Percentiles rank a stretch among this genome's conserved stretches.
Conservation (phyloP, 2,797 vertebrate genomes). For the Esox lucius region DNA sequence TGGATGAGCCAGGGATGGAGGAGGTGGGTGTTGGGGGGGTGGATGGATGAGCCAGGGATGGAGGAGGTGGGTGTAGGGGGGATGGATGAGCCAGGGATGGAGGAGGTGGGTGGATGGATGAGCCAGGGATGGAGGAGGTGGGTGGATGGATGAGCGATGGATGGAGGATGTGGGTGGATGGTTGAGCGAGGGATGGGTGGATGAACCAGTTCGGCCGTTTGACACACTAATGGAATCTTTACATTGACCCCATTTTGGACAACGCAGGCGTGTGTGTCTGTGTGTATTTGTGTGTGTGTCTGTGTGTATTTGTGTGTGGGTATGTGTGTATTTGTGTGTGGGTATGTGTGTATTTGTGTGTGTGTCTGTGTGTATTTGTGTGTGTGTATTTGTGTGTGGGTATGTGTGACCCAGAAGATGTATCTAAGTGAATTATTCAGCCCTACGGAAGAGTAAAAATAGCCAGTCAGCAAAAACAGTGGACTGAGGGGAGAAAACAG, state of each 20-base stretch:
- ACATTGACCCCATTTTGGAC: slow-evolving; percentile 42
- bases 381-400: slow-evolving; percentile 7
- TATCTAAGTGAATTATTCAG: too few relatives aligned
- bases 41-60: too few relatives aligned
- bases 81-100: not conserved
- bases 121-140: not conserved
- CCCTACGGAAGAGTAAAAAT: slow-evolving; percentile 55
- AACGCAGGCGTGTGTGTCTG: slow-evolving; percentile 5
- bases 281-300: not conserved
- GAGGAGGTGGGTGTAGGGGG: not conserved
- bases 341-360: not conserved
- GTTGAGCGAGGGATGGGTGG: not conserved
- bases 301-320: not conserved
- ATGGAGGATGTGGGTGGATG: slow-evolving; percentile 28
- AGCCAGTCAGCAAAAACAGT: slow-evolving; percentile 66
- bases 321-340: slow-evolving; percentile 13
- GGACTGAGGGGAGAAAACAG: too few relatives aligned
- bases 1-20: slow-evolving; percentile 13
- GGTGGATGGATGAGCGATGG: slow-evolving; percentile 31
- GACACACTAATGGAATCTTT: slow-evolving; percentile 60
- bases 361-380: slow-evolving; percentile 12
- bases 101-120: slow-evolving; percentile 29
- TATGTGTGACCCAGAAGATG: too few relatives aligned
- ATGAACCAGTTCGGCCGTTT: too few relatives aligned
- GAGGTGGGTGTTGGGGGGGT: slow-evolving; percentile 20